These are phyloP conservation scores for Drosophila eugracilis DNA, from an alignment of 1,140 invertebrate species.

Conservation along the genomic window DNA sequence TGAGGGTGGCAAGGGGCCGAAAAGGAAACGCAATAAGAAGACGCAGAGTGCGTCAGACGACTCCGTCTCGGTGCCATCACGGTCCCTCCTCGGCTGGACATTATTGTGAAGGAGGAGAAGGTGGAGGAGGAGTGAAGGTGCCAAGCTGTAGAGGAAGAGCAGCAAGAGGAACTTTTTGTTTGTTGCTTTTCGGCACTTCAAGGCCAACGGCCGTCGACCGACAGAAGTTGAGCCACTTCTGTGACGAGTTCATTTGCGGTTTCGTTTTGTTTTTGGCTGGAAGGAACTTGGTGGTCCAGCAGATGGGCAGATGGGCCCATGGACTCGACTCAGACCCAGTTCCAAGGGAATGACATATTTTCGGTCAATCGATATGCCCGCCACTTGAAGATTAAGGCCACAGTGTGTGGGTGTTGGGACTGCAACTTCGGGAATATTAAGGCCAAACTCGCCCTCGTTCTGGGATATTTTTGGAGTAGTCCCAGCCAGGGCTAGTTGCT, in stretches of 20 bases:
- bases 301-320: too few species aligned
- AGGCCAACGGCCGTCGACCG: slow-evolving; percentile 38
- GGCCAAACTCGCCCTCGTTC: neutral
- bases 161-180: slow-evolving; percentile 4
- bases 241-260: slow-evolving; percentile 12
- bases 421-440: too few species aligned
- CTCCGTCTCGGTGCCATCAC: neutral
- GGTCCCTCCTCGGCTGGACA: neutral
- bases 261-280: slow-evolving; percentile 12
- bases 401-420: too few species aligned
- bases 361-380: slow-evolving; percentile 31
- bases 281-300: slow-evolving; percentile 4
- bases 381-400: neutral
- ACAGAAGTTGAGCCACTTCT: slow-evolving; percentile 39
- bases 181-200: slow-evolving; percentile 52
- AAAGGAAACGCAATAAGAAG: slow-evolving; percentile 38
- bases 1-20: neutral
- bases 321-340: slow-evolving; percentile 1
- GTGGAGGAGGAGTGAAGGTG: neutral
- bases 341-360: slow-evolving; percentile 34
- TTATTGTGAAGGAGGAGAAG: neutral
- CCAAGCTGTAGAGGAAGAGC: too few species aligned
- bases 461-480: neutral
- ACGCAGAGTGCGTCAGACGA: neutral
- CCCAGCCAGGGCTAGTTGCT: slow-evolving; percentile 9